Evolutionary conservation across 2,113 vertebrate species (phyloP).

Genomic region (Cyanoderma ruficeps): DNA sequence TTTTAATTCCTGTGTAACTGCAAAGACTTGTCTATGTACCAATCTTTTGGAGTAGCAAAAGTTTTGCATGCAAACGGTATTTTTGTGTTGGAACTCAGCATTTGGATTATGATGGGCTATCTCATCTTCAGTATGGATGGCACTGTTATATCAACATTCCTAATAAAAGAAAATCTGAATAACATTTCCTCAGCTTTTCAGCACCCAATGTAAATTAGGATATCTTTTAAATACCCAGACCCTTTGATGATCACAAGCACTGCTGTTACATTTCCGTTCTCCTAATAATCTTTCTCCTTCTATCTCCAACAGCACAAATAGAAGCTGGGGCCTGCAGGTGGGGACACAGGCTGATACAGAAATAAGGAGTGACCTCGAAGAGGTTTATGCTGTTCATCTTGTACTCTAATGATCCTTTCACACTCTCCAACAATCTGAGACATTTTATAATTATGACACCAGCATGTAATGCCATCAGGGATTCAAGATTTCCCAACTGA

Average conservation of each 20-base stretch:
- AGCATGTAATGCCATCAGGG: constrained; percentile 27
- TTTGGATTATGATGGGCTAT: not conserved
- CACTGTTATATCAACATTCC: not conserved
- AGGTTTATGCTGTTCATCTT: not conserved
- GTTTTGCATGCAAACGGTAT: not conserved
- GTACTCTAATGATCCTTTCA: constrained; percentile 11
- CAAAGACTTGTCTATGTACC: not conserved
- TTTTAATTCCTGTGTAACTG: not conserved
- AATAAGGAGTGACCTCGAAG: not conserved
- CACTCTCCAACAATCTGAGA: not conserved
- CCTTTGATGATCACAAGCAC: not conserved
- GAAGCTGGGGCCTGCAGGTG: not conserved
- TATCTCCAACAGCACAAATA: not conserved
- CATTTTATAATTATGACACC: constrained; percentile 42
- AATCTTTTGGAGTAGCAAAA: not conserved
- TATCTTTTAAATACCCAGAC: not conserved
- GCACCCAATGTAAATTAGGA: not conserved
- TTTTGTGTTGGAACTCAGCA: not conserved
- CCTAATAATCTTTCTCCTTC: not conserved
- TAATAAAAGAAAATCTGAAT: not conserved
- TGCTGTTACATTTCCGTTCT: not conserved
- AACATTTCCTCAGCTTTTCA: not conserved
- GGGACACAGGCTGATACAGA: accelerated
- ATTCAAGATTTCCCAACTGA: constrained; percentile 38
- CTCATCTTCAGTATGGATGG: not conserved